Evolutionary conservation across 1,140 invertebrate species (phyloP).

Genomic region (Pararge aegeria): DNA sequence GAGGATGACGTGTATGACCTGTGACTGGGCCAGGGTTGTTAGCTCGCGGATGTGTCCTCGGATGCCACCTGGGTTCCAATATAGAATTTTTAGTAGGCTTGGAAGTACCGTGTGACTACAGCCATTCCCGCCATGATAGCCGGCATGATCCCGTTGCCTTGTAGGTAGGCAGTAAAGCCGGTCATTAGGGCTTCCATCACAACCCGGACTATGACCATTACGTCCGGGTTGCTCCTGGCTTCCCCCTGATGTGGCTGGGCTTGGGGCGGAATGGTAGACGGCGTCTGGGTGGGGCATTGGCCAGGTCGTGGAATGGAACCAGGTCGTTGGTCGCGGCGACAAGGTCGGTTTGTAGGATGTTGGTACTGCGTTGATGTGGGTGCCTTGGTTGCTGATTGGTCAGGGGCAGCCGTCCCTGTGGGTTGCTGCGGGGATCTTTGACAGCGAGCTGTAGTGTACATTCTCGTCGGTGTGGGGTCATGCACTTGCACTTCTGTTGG

Average conservation of each 20-base stretch:
- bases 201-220: not conserved
- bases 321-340: not conserved
- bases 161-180: not conserved
- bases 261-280: not conserved
- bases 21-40: not conserved
- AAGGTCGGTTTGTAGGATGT: too few relatives aligned
- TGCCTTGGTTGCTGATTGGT: too few relatives aligned
- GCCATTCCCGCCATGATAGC: not conserved
- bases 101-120: not conserved
- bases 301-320: too few relatives aligned
- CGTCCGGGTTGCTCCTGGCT: not conserved
- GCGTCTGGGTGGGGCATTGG: too few relatives aligned
- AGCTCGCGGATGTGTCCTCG: constrained; percentile 3
- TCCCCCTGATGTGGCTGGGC: not conserved
- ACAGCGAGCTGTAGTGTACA: too few relatives aligned
- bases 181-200: not conserved
- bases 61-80: constrained; percentile 10
- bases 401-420: too few relatives aligned
- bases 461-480: too few relatives aligned
- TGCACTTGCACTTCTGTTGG: too few relatives aligned
- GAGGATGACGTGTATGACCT: constrained; percentile 1
- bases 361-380: too few relatives aligned
- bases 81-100: not conserved
- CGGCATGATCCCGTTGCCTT: not conserved
- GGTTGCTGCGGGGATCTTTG: too few relatives aligned